phyloP scores from a whole-genome alignment of 2,113 vertebrate genomes.

The Pangasianodon hypophthalmus region DNA sequence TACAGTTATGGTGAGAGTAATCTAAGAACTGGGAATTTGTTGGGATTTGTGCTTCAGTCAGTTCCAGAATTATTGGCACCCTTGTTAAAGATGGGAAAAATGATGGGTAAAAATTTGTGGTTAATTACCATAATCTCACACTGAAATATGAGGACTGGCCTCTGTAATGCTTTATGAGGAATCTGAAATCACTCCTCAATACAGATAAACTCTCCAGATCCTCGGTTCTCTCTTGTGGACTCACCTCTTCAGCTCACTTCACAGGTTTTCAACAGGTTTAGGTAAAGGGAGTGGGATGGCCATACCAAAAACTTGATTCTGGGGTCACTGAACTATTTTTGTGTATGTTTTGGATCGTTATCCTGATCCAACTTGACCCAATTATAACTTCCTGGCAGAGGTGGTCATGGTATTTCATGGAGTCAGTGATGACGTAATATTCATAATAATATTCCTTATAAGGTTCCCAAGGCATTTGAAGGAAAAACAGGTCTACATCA shows the following conservation, averaged over 20 bases:
- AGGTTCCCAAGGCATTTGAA: neutral
- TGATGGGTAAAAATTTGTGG: neutral
- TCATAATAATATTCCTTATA: neutral
- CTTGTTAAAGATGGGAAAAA: neutral
- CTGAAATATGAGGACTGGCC: neutral
- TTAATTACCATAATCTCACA: neutral
- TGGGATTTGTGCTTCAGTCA: neutral
- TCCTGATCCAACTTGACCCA: neutral
- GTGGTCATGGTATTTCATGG: neutral
- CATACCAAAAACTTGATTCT: neutral
- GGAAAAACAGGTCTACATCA: neutral
- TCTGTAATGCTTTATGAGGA: neutral
- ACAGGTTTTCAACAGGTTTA: neutral
- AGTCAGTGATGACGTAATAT: neutral
- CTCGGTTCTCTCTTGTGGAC: neutral
- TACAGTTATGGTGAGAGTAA: neutral
- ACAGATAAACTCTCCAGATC: neutral
- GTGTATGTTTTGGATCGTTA: neutral
- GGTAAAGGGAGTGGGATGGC: neutral
- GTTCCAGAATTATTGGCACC: neutral
- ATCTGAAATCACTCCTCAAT: neutral
- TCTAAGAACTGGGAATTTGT: neutral
- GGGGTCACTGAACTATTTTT: neutral
- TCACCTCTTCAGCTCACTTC: neutral
- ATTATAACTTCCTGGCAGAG: neutral